These are phyloP conservation scores for Drosophila robusta DNA, from an alignment of 2,888 invertebrate species.

Conservation along the genomic window DNA sequence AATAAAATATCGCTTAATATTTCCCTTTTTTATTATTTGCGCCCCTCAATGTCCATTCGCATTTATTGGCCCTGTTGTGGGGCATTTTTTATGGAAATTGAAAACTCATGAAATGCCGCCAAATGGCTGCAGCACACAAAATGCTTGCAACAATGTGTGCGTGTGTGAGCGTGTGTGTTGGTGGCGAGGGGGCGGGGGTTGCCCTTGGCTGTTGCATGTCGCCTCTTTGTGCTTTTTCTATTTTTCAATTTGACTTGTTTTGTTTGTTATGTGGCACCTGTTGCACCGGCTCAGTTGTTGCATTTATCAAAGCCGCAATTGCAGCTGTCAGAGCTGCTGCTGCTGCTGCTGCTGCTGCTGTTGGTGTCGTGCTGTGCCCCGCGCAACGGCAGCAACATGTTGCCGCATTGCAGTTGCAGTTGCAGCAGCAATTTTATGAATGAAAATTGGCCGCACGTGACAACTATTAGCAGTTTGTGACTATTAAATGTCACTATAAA, in stretches of 20 bases:
- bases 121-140: conserved; percentile 42
- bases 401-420: conserved; percentile 36
- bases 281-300: conserved; percentile 23
- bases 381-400: conserved; percentile 55
- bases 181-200: not conserved
- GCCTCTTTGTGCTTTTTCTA: conserved; percentile 1
- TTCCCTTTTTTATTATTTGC: conserved; percentile 7
- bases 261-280: conserved; percentile 14
- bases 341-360: not conserved
- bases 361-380: conserved; percentile 4
- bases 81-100: conserved; percentile 50
- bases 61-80: conserved; percentile 29
- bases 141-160: conserved; percentile 8
- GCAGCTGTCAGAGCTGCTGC: conserved; percentile 1
- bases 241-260: conserved; percentile 1
- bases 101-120: conserved; percentile 55
- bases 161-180: no score
- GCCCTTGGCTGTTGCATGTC: conserved; percentile 2
- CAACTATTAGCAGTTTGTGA: conserved; percentile 73
- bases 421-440: conserved; percentile 67
- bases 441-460: conserved; percentile 72
- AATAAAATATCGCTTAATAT: conserved; percentile 51
- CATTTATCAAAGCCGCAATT: conserved; percentile 19
- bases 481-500: conserved; percentile 73
- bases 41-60: conserved; percentile 7